Evolutionary conservation across 2,888 invertebrate species (phyloP), one percentile per base, ranked within the genome.

Genomic region (Tenthredo scrophulariae): DNA sequence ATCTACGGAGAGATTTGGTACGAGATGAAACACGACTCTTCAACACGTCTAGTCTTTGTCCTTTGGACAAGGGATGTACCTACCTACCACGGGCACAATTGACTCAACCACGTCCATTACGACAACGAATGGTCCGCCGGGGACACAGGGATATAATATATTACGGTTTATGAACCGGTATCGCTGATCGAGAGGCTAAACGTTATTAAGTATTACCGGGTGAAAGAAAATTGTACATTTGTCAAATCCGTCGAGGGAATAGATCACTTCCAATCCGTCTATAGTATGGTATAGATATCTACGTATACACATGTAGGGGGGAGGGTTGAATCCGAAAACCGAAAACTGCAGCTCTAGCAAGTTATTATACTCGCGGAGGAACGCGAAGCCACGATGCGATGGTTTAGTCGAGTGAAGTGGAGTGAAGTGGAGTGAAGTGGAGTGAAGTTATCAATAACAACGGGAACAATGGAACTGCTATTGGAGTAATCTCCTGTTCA

Each of bases 401-500:
- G 83, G 70, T 58, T 46, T 33, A 80, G 80, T 80, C 58, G 62
- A 80, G 80, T 80, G 80, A 80, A 80, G 80, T 80, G 58, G 62
- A 80, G 80, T 80, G 80, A 80, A 80, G 80, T 80, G 58, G 83
- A 83, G 70, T 84, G 83, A 70, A 84, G 84, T 85, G 75, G 50
- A 67, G 75, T 83, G 87, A 89, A 85, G 86, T 88, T 87, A 86
- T 84, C 89, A 87, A 89, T 89, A 89, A 89, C 87, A 87, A 86
- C 86, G 87, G 87, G 89, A 90, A 89, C 89, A 89, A 88, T 89
- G 89, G 89, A 86, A 89, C 89, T 89, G 84, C 89, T 90, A 90
- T 89, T 89, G 89, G 88, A 87, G 89, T 91, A 91, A 91, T 91
- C 91, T 91, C 90, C 91, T 90, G 90, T 90, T 90, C 88, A 89